A percentile compares a stretch with the other conserved stretches of the same genome.
Evolutionary conservation across 2,113 vertebrate genomes (phyloP).

Genomic region (Takifugu flavidus): DNA sequence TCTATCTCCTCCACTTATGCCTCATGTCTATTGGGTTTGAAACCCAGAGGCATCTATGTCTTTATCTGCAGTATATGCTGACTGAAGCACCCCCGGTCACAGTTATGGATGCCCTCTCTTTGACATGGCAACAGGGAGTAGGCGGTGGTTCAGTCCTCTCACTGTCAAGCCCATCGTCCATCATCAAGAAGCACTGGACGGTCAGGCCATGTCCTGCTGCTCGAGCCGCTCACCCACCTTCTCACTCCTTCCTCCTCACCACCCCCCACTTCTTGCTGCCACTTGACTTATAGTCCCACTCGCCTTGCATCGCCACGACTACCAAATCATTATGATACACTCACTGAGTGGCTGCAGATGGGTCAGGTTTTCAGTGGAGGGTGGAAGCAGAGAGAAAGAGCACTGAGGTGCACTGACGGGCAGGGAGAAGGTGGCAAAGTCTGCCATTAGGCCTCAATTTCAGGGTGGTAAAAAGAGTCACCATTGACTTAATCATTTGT

Average conservation of each 20-base stretch:
- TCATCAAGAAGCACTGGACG: constrained; percentile 29
- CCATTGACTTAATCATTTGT: constrained; percentile 73
- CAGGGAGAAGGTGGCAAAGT: constrained; percentile 40
- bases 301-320: constrained; percentile 16
- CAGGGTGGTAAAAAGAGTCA: constrained; percentile 53
- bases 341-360: constrained; percentile 40
- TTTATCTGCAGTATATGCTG: constrained; percentile 43
- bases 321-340: constrained; percentile 54
- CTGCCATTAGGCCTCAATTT: constrained; percentile 56
- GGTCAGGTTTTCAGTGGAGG: constrained; percentile 44
- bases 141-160: constrained; percentile 33
- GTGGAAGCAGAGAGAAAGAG: constrained; percentile 18
- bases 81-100: constrained; percentile 40
- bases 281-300: constrained; percentile 45
- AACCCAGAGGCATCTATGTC: constrained; percentile 20
- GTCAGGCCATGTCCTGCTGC: constrained; percentile 22
- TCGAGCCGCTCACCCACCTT: not conserved
- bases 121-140: constrained; percentile 42
- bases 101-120: constrained; percentile 47
- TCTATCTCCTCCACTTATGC: constrained; percentile 15
- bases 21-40: constrained; percentile 25
- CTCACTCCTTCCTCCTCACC: not conserved
- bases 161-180: constrained; percentile 26
- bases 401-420: constrained; percentile 31
- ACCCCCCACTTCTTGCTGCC: not conserved